These are phyloP conservation scores for Zygogramma bicolorata DNA, from an alignment of 2,888 invertebrate species.

Conservation along the genomic window DNA sequence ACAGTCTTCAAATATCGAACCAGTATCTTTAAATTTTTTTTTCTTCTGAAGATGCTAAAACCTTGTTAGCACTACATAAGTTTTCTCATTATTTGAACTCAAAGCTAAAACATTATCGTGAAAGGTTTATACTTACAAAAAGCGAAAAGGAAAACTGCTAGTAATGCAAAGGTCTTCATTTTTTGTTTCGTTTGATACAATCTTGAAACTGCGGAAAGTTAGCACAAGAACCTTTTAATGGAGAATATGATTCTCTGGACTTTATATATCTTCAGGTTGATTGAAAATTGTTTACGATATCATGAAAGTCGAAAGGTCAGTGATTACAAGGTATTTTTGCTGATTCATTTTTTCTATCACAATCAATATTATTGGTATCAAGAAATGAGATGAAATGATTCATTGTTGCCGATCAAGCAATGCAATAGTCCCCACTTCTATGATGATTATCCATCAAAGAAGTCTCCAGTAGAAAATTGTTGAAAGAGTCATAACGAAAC, in stretches of 20 bases:
- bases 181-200: background rate
- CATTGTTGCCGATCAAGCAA: too few species aligned
- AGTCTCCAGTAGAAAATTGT: too few species aligned
- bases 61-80: background rate
- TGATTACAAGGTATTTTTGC: background rate
- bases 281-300: background rate
- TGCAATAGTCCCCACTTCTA: too few species aligned
- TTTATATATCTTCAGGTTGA: conserved; percentile 3
- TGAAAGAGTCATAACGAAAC: too few species aligned
- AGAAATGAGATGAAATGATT: too few species aligned
- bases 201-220: background rate
- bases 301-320: background rate
- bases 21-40: too few species aligned
- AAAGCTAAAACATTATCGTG: background rate
- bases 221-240: background rate
- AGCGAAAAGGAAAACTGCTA: conserved; percentile 10
- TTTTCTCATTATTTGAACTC: background rate
- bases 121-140: conserved; percentile 11
- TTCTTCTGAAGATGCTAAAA: background rate
- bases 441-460: too few species aligned
- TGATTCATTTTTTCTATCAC: background rate
- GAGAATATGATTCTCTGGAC: background rate
- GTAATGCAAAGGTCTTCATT: conserved; percentile 18
- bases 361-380: background rate
- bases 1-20: too few species aligned